Conservation (phyloP, 2,113 vertebrate species). For the Datnioides undecimradiatus region DNA sequence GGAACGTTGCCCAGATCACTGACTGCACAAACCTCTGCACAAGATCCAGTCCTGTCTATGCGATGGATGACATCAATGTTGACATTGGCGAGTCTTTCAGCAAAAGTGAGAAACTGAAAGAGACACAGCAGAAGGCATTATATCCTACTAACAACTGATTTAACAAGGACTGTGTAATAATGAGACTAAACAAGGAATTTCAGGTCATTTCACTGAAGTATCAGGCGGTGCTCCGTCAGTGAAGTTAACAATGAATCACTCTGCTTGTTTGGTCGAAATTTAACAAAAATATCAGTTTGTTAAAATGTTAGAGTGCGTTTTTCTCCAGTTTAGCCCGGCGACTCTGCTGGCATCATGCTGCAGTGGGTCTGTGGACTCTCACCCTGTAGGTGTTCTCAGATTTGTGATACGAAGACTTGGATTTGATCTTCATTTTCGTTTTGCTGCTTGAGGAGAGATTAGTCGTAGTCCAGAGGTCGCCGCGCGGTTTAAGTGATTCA, state of each 20-base stretch:
- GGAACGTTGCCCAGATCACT: neutral
- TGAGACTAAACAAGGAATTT: neutral
- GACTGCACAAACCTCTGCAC: constrained; percentile 88
- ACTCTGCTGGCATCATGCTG: neutral
- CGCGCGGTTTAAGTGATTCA: neutral
- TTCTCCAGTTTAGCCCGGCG: neutral
- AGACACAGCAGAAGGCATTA: neutral
- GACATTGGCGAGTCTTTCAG: constrained; percentile 93
- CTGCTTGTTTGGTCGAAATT: neutral
- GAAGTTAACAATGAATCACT: neutral
- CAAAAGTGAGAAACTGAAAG: constrained; percentile 95
- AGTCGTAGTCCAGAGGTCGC: neutral
- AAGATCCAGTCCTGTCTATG: constrained; percentile 92
- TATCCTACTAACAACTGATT: neutral
- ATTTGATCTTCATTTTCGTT: constrained; percentile 81
- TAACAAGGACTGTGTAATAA: neutral
- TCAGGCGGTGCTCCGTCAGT: neutral
- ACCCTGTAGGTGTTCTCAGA: constrained; percentile 93
- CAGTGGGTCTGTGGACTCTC: constrained; percentile 66
- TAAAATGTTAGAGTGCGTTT: neutral
- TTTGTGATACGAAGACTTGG: constrained; percentile 91
- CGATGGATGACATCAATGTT: constrained; percentile 97
- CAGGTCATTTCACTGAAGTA: neutral
- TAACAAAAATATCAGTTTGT: neutral
- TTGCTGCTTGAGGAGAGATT: neutral